Base-by-base conservation (phyloP, 2,797 vertebrate genomes). In the Cynodonichthys magdalenae region DNA sequence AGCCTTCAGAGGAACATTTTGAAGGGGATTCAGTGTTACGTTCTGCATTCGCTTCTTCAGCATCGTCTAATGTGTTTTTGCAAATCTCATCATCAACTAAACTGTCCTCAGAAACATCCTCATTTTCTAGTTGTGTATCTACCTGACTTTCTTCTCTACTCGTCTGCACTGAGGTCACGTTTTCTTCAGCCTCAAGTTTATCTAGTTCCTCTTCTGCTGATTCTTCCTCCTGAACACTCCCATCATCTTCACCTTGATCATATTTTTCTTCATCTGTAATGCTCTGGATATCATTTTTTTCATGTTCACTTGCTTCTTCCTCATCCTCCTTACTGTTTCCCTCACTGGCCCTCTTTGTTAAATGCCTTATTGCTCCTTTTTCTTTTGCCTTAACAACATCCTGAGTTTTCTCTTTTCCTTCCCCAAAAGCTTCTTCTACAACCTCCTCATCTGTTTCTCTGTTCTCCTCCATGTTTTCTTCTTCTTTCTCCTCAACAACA, bases 1-100 rank as follows among this genome's bases (percentile, higher is more conserved):
- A 74, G 27, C 72, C 73, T 50, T 85, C 85, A 15, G 74, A 71
- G 12, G 72, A 89, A 63, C 41, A 41, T 52, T 68, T 77, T 1
- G 51, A 57, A 31, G 59, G 46, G 36, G 75, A 86, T 42, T 82
- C 68, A 0, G 31, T 20, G 15, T 66, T 49, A 6, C 49, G n/a
- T 39, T 80, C 63, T 41, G 7, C 24, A 49, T 63, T 49, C 47
- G 31, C 20, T 31, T 72, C 69, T 3, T 84, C 68, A 10, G 71
- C 71, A 45, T 85, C 74, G 11, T 75, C 66, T 11, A 59, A 56
- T 0, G 20, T 8, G 8, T 9, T 54, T 68, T 57, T 56, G 66
- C 19, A 31, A 8, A 42, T 39, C 0, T 34, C 8, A 24, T 29
- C 34, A 15, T 18, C 27, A 11, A 6, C 20, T 41, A 14, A 10